Conservation (phyloP, 2,113 vertebrate species). For the Amia ocellicauda region DNA sequence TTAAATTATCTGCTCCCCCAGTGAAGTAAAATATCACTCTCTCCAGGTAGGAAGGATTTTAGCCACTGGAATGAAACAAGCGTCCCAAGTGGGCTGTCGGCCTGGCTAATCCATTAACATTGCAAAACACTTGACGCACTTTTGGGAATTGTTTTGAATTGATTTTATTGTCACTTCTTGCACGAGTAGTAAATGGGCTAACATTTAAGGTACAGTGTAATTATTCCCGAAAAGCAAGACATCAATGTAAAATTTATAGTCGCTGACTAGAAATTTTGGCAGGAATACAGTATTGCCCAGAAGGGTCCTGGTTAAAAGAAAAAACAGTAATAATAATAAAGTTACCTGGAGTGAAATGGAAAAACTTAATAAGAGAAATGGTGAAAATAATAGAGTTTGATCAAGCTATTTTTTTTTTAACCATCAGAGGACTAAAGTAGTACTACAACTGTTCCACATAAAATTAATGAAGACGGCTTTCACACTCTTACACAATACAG, state of each 20-base stretch:
- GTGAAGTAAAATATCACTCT: background rate
- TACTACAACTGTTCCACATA: background rate
- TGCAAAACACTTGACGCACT: slow-evolving; percentile 58
- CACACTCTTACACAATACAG: background rate
- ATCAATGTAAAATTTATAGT: slow-evolving; percentile 70
- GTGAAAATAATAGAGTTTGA: slow-evolving; percentile 6
- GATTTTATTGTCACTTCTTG: slow-evolving; percentile 74
- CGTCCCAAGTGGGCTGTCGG: slow-evolving; percentile 4
- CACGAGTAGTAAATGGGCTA: slow-evolving; percentile 67
- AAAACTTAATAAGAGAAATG: background rate
- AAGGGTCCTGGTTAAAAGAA: slow-evolving; percentile 44
- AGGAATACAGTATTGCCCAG: slow-evolving; percentile 49
- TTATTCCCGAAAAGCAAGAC: slow-evolving; percentile 75
- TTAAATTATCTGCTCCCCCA: slow-evolving; percentile 35
- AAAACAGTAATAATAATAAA: slow-evolving; percentile 31
- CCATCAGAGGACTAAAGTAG: background rate
- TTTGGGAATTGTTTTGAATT: slow-evolving; percentile 59
- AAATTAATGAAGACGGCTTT: slow-evolving; percentile 2
- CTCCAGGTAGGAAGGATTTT: background rate
- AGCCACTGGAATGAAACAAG: slow-evolving; percentile 17
- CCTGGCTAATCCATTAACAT: slow-evolving; percentile 52
- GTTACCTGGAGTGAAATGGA: background rate
- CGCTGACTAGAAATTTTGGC: slow-evolving; percentile 53
- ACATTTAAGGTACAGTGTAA: slow-evolving; percentile 66
- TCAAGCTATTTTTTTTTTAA: background rate